Conservation (phyloP, 2,888 invertebrate genomes). For the Aradus depressus region DNA sequence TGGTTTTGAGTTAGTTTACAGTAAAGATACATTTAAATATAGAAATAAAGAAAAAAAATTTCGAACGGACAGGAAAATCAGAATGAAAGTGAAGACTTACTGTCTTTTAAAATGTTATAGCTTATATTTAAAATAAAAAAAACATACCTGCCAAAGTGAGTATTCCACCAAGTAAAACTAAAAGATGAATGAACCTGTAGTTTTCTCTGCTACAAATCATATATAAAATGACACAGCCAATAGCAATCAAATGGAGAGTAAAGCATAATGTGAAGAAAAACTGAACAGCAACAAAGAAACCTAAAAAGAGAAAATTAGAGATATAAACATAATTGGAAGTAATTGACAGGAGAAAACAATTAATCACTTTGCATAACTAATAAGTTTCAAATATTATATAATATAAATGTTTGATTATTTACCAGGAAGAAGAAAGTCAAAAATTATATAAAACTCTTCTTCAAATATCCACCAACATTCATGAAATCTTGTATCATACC, state of each 20-base stretch:
- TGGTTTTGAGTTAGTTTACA: too few relatives aligned
- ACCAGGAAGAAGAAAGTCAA: conserved; percentile 75
- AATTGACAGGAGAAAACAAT: neutral
- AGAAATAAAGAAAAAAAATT: too few relatives aligned
- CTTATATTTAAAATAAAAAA: neutral
- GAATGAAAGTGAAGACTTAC: too few relatives aligned
- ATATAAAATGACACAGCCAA: conserved; percentile 62
- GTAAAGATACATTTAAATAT: too few relatives aligned
- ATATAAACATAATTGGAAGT: neutral
- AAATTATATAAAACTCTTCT: conserved; percentile 90
- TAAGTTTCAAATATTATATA: neutral
- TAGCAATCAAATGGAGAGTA: conserved; percentile 63
- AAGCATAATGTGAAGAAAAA: conserved; percentile 84
- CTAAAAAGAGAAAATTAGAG: conserved; percentile 36
- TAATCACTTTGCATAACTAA: neutral
- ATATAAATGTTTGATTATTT: conserved; percentile 33
- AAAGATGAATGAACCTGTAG: conserved; percentile 60
- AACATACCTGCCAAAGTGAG: conserved; percentile 22
- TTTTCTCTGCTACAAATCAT: conserved; percentile 63
- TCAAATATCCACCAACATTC: conserved; percentile 98
- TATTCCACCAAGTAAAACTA: conserved; percentile 53
- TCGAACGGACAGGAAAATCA: neutral
- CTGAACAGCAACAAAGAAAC: conserved; percentile 87
- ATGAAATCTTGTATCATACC: conserved; percentile 67
- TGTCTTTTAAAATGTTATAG: too few relatives aligned